Evolutionary conservation across 2,888 invertebrate genomes (phyloP).

Genomic region (Uropetala carovei): DNA sequence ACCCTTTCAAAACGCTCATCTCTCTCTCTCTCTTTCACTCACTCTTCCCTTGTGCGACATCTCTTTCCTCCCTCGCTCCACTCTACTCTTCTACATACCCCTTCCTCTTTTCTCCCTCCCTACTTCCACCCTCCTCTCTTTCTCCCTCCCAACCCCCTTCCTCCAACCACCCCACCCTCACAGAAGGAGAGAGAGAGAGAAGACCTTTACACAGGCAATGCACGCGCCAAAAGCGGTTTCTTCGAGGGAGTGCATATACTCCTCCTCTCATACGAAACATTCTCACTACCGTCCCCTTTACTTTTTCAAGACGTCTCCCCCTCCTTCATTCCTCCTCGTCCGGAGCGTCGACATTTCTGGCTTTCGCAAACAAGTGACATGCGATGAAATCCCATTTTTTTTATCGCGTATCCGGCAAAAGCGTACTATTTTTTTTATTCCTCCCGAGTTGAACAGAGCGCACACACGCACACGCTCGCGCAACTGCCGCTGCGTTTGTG

Average conservation of each 20-base stretch:
- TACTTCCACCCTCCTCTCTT: not conserved
- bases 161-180: not conserved
- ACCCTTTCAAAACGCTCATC: not conserved
- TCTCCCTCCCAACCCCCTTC: not conserved
- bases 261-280: not conserved
- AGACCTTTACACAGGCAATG: constrained; percentile 15
- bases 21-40: not conserved
- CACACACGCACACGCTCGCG: not conserved
- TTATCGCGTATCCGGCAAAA: constrained; percentile 38
- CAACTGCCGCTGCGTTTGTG: not conserved
- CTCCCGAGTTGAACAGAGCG: not conserved
- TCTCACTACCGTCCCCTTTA: not conserved
- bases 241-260: not conserved
- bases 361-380: constrained; percentile 40
- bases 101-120: not conserved
- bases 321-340: not conserved
- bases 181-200: no score
- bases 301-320: not conserved
- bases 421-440: not conserved
- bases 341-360: not conserved
- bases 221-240: constrained; percentile 33
- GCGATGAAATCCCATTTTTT: constrained; percentile 34
- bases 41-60: not conserved
- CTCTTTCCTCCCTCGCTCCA: not conserved
- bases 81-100: not conserved